Evolutionary conservation across 2,113 vertebrate species (phyloP).

Genomic region (Mugil cephalus): DNA sequence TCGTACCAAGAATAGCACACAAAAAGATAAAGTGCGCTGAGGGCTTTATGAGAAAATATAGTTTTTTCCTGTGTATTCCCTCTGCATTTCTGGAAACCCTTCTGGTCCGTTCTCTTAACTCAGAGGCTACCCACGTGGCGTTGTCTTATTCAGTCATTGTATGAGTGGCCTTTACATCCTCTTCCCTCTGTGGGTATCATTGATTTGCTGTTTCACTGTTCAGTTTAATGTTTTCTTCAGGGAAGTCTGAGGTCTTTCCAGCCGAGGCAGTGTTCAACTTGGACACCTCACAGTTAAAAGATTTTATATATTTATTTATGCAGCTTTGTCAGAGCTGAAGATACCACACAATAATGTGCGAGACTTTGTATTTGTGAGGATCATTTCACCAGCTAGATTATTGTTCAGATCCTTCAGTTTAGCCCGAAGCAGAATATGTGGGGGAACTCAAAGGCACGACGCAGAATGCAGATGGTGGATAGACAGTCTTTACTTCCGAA

Average conservation of each 20-base stretch:
- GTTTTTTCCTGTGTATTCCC: too few relatives aligned
- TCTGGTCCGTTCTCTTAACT: constrained; percentile 10
- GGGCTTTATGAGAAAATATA: too few relatives aligned
- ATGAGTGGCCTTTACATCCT: constrained; percentile 56
- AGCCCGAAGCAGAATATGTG: too few relatives aligned
- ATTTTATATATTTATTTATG: background rate
- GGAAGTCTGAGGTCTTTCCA: constrained; percentile 4
- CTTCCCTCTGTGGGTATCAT: constrained; percentile 33
- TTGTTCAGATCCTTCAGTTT: too few relatives aligned
- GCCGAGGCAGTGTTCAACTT: background rate
- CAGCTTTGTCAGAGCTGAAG: too few relatives aligned
- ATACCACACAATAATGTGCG: too few relatives aligned
- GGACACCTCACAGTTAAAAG: background rate
- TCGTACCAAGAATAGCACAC: background rate
- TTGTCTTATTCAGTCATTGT: constrained; percentile 6
- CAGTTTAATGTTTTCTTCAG: constrained; percentile 1
- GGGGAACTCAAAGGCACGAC: too few relatives aligned
- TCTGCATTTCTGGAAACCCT: background rate
- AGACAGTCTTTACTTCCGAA: too few relatives aligned
- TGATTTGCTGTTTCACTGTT: constrained; percentile 42
- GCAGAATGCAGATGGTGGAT: too few relatives aligned
- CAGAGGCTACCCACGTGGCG: background rate
- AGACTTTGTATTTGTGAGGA: too few relatives aligned
- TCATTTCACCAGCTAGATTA: too few relatives aligned
- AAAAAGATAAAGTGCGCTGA: too few relatives aligned